These are phyloP conservation scores for Seriola quinqueradiata DNA, from an alignment of 2,113 vertebrate genomes.

Conservation along the genomic window DNA sequence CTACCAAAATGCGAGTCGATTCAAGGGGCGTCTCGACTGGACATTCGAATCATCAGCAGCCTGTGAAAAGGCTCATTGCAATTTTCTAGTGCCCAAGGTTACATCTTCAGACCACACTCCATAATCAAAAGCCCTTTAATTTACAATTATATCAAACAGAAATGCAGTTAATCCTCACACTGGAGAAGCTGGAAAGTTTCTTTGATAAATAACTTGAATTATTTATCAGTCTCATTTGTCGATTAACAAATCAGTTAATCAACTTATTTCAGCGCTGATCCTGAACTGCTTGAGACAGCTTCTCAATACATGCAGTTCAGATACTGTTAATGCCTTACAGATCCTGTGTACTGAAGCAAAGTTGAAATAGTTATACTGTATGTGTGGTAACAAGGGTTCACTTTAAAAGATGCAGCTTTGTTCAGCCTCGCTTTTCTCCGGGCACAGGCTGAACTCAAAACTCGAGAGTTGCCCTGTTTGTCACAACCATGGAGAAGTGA, in stretches of 20 bases:
- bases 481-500: constrained; percentile 52
- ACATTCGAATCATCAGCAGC: not conserved
- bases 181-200: not conserved
- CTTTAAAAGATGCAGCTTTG: constrained; percentile 16
- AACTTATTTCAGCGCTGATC: not conserved
- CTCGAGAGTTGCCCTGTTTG: constrained; percentile 46
- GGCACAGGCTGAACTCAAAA: constrained; percentile 34
- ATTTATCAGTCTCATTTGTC: not conserved
- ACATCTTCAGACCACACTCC: not conserved
- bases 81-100: not conserved
- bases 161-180: not conserved
- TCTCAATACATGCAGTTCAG: not conserved
- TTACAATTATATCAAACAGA: not conserved
- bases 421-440: constrained; percentile 33
- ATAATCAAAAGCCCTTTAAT: not conserved
- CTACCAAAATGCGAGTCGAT: not conserved
- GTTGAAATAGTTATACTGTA: not conserved
- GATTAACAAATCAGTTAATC: not conserved
- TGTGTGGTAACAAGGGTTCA: not conserved
- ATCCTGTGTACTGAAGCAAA: not conserved
- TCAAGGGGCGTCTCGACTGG: not conserved
- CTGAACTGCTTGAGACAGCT: not conserved
- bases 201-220: not conserved
- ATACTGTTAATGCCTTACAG: not conserved
- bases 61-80: not conserved